Evolutionary conservation across 2,797 vertebrate species (phyloP), one percentile per base, ranked within the genome.

Genomic region (Tarsius wallacei): DNA sequence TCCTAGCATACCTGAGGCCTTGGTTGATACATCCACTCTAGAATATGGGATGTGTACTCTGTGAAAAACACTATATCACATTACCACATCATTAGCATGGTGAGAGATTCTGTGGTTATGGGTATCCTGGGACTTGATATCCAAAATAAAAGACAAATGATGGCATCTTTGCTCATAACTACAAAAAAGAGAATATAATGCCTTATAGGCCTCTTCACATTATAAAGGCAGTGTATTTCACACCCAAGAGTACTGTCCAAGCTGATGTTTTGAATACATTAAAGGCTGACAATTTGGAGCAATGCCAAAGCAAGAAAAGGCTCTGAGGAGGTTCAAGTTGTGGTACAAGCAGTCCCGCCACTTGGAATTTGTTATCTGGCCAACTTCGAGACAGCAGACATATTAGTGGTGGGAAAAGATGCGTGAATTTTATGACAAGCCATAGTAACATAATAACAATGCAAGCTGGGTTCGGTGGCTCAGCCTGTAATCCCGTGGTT

Each of bases 41-140:
- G 0, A 53, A 0, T 0, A 0, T 49, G 36, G 63, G 49, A n/a
- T 17, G 42, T 51, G 4, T 3, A 42, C 8, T 3, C 1, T 13
- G 5, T 31, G 16, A 42, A 47, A 74, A 74, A 51, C 19, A 66
- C 17, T n/a, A 24, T 0, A 42, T 77, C 36, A 21, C 11, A 36
- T 70, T 42, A 28, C 11, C 6, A 11, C 1, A 73, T 68, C 2
- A 70, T 21, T 86, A 61, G 78, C 24, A 7, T 88, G 4, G 55
- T 91, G 59, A 84, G 22, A 7, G 4, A 3, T 51, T n/a, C 15
- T 57, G 2, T 77, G 57, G 21, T 42, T 63, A 68, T 14, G 51
- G 6, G 0, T 21, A 42, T 63, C 28, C 31, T 87, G 14, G 15
- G 70, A 74, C 17, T 70, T 7, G 2, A 16, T 13, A 66, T 51